These are phyloP conservation scores for Polyommatus iphigenia DNA, from an alignment of 2,888 invertebrate species.

Conservation along the genomic window DNA sequence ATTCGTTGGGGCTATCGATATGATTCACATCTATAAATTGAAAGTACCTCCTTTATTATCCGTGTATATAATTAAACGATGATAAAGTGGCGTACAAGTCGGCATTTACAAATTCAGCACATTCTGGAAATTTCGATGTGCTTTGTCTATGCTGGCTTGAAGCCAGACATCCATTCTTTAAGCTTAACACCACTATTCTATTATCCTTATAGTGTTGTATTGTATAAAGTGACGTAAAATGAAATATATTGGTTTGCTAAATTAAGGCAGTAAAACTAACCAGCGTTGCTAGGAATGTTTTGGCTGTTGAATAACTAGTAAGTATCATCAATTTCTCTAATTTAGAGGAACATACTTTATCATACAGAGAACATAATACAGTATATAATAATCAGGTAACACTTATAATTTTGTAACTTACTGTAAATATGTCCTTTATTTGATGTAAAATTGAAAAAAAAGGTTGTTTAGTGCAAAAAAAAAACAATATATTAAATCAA, in stretches of 20 bases:
- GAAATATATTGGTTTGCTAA: slow-evolving; percentile 52
- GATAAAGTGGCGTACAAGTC: slow-evolving; percentile 28
- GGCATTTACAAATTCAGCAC: slow-evolving; percentile 31
- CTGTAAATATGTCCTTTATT: no score
- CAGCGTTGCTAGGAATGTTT: background rate
- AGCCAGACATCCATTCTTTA: slow-evolving; percentile 63
- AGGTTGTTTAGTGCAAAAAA: no score
- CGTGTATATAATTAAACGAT: slow-evolving; percentile 27
- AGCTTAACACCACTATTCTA: slow-evolving; percentile 64
- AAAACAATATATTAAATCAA: no score
- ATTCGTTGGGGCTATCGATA: no score
- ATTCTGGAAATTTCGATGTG: slow-evolving; percentile 44
- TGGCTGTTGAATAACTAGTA: no score
- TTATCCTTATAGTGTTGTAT: slow-evolving; percentile 59
- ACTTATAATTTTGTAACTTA: no score
- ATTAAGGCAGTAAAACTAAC: background rate
- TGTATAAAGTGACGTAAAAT: slow-evolving; percentile 50
- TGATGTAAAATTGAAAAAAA: no score
- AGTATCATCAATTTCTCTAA: no score
- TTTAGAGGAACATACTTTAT: no score
- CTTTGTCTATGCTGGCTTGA: slow-evolving; percentile 52
- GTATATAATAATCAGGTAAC: no score
- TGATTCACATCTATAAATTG: background rate
- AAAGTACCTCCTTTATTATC: background rate
- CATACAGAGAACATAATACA: no score